Evolutionary conservation across 1,140 invertebrate species (phyloP), one percentile per base, ranked within the genome.

Genomic region (Formica selysi): DNA sequence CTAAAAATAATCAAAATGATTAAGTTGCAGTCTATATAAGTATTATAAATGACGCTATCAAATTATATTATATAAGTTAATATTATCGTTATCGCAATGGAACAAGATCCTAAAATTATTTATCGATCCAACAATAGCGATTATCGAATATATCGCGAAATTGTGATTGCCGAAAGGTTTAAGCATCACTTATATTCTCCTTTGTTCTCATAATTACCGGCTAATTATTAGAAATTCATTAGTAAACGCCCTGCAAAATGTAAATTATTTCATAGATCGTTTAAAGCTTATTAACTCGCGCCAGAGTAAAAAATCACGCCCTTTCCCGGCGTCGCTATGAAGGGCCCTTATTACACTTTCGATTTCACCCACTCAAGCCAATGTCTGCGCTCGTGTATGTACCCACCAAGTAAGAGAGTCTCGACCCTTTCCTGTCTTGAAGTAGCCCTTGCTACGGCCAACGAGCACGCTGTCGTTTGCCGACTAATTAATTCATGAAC

Each of bases 401-500:
- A 64, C 19, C 32, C 65, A n/a, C 22, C 48, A 59, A 51, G 64
- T 59, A 51, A 76, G 41, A 76, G 71, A 51, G 85, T 51, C 44
- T 44, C 38, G 41, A 29, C 67, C 78, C 86, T 80, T 88, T 90
- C 68, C 54, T 78, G 84, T 41, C 67, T 48, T n/a, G 61, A 65
- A 86, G 62, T 90, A 86, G 86, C 68, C 88, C 61, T 64, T n/a
- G 73, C 67, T 65, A 44, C 76, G 61, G 36, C 70, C 76, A 76
- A 67, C 57, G 65, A 26, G 57, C 62, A 61, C 71, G 83, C 70
- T 74, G 68, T 80, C 85, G 90, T 91, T 91, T 91, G 88, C 78
- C 80, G 87, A 83, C 76, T 91, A 92, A 92, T 92, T 92, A 91
- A 92, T 92, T 92, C 92, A 89, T 85, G 86, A 65, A 90, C 76